Conservation (phyloP, 2,888 invertebrate species). For the Yponomeuta sedellus region DNA sequence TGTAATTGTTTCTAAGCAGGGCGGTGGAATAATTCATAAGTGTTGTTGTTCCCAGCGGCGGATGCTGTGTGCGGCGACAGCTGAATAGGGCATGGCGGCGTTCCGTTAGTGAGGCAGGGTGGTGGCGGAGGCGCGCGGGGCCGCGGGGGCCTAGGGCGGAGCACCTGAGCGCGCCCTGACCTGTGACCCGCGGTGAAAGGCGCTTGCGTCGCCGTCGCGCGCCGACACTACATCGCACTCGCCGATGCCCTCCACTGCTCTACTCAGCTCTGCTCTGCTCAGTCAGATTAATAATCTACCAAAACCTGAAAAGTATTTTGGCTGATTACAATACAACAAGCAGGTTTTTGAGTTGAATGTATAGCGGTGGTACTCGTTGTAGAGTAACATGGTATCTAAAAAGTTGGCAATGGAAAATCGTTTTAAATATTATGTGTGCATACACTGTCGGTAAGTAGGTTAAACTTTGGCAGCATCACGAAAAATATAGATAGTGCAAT, state of each 20-base stretch:
- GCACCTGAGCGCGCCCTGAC: slow-evolving; percentile 76
- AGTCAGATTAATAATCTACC: not conserved
- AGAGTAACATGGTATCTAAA: too few species aligned
- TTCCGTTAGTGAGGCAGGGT: slow-evolving; percentile 45
- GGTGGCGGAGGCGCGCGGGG: slow-evolving; percentile 30
- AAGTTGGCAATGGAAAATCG: too few species aligned
- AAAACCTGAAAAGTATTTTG: too few species aligned
- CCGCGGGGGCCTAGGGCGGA: slow-evolving; percentile 54
- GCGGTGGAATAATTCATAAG: slow-evolving; percentile 71
- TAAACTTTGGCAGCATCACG: not conserved
- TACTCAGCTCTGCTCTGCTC: not conserved
- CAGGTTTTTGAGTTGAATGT: not conserved
- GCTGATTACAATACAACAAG: too few species aligned
- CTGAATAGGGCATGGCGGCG: slow-evolving; percentile 70
- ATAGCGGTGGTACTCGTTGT: not conserved
- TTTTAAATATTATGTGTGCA: too few species aligned
- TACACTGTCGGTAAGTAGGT: too few species aligned
- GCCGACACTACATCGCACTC: slow-evolving; percentile 21
- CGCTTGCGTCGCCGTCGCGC: slow-evolving; percentile 37
- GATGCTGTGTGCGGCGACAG: slow-evolving; percentile 59
- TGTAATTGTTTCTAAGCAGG: slow-evolving; percentile 67
- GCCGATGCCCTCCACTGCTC: slow-evolving; percentile 20
- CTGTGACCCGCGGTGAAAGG: slow-evolving; percentile 75
- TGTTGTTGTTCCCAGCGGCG: slow-evolving; percentile 59
- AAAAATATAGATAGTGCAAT: not conserved